phyloP scores from a whole-genome alignment of 2,888 invertebrate species.

The Yponomeuta evonymella region DNA sequence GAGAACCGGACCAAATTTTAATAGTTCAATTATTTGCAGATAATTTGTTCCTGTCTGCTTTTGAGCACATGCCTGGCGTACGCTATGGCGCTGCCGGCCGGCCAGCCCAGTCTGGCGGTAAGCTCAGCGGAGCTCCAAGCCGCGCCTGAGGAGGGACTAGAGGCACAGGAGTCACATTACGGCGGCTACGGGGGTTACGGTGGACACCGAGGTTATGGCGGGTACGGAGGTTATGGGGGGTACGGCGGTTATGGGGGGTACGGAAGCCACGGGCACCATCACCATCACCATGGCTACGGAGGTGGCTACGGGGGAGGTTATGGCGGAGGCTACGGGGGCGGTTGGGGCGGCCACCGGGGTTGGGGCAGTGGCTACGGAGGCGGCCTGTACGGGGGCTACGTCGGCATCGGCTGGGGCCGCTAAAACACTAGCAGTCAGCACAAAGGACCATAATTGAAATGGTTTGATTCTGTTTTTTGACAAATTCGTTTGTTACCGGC shows the following conservation, averaged over 20 bases:
- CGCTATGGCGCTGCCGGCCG: constrained; percentile 29
- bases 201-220: constrained; percentile 3
- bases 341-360: constrained; percentile 9
- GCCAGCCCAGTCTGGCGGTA: constrained; percentile 24
- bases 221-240: constrained; percentile 13
- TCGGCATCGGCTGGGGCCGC: constrained; percentile 10
- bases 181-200: constrained; percentile 15
- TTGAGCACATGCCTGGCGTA: constrained; percentile 44
- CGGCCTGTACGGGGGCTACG: constrained; percentile 12
- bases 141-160: constrained; percentile 20
- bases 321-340: constrained; percentile 14
- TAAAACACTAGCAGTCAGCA: neutral
- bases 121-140: constrained; percentile 22
- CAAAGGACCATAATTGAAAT: neutral
- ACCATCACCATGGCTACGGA: constrained; percentile 17
- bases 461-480: neutral
- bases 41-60: constrained; percentile 36
- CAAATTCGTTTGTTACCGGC: neutral
- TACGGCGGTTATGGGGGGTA: constrained; percentile 4
- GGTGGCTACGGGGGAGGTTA: constrained; percentile 22
- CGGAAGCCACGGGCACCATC: constrained; percentile 16
- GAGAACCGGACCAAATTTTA: neutral
- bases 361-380: constrained; percentile 15
- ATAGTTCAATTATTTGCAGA: constrained; percentile 31
- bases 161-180: constrained; percentile 28